phyloP scores from a whole-genome alignment of 2,113 vertebrate genomes.

The Acanthisitta chloris region DNA sequence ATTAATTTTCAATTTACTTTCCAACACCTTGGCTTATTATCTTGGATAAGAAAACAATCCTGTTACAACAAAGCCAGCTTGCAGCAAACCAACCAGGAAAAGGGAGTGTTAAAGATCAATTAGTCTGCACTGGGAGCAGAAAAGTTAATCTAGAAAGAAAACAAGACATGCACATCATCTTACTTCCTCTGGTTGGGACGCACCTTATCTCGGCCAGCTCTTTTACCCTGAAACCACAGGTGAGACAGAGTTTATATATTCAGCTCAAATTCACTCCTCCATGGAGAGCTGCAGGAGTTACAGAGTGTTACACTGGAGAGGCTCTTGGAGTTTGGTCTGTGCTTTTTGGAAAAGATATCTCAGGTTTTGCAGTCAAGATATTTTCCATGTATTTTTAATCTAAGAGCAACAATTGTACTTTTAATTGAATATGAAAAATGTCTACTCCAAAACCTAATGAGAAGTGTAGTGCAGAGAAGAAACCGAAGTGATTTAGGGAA shows the following conservation, averaged over 20 bases:
- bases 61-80: background rate
- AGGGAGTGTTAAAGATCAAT: constrained; percentile 3
- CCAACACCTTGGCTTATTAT: background rate
- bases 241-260: background rate
- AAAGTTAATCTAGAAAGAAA: constrained; percentile 46
- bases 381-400: background rate
- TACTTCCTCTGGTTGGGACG: constrained; percentile 72
- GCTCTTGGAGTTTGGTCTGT: background rate
- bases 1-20: background rate
- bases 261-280: background rate
- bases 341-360: background rate
- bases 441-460: background rate
- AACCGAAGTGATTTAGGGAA: background rate
- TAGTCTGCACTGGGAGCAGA: constrained; percentile 36
- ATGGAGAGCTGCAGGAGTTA: background rate
- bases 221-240: constrained; percentile 72
- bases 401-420: background rate
- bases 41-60: background rate
- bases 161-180: constrained; percentile 70
- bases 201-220: constrained; percentile 71
- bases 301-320: background rate
- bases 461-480: background rate
- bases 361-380: background rate
- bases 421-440: background rate
- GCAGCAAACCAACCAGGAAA: constrained; percentile 25